These are phyloP conservation scores for Leuciscus waleckii DNA, from an alignment of 2,797 vertebrate species.

Conservation along the genomic window DNA sequence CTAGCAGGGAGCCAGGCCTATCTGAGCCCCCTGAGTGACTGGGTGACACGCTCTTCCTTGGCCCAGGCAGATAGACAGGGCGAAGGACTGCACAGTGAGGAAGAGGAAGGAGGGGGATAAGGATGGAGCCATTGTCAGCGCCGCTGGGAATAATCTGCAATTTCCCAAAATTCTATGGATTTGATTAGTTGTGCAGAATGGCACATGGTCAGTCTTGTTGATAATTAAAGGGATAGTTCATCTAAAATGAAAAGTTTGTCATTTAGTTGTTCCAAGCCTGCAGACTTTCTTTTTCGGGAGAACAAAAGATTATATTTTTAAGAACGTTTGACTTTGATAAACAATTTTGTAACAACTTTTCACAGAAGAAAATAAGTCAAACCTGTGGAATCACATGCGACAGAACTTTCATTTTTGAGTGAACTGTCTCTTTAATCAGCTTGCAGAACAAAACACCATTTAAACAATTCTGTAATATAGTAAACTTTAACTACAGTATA, in stretches of 20 bases:
- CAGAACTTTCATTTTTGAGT: not conserved
- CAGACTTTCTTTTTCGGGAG: not conserved
- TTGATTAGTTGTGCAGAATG: not conserved
- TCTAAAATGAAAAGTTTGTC: not conserved
- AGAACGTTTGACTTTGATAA: not conserved
- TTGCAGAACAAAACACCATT: not conserved
- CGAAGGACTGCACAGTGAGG: slow-evolving; percentile 61
- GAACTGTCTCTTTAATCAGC: not conserved
- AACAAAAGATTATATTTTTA: not conserved
- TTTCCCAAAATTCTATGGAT: slow-evolving; percentile 6
- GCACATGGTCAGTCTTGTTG: slow-evolving; percentile 4
- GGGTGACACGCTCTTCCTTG: slow-evolving; percentile 83
- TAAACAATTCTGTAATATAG: not conserved
- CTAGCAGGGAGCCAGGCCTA: slow-evolving; percentile 83
- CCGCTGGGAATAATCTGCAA: slow-evolving; percentile 7
- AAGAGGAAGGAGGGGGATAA: slow-evolving; percentile 36
- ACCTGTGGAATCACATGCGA: not conserved
- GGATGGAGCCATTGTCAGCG: slow-evolving; percentile 57
- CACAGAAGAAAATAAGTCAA: not conserved
- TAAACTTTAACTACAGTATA: not conserved
- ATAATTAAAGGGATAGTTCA: not conserved
- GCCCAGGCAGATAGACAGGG: slow-evolving; percentile 77
- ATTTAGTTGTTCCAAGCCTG: not conserved
- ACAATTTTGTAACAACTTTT: not conserved
- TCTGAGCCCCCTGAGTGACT: slow-evolving; percentile 82